phyloP scores from a whole-genome alignment of 2,113 vertebrate species.

The Equus przewalskii region DNA sequence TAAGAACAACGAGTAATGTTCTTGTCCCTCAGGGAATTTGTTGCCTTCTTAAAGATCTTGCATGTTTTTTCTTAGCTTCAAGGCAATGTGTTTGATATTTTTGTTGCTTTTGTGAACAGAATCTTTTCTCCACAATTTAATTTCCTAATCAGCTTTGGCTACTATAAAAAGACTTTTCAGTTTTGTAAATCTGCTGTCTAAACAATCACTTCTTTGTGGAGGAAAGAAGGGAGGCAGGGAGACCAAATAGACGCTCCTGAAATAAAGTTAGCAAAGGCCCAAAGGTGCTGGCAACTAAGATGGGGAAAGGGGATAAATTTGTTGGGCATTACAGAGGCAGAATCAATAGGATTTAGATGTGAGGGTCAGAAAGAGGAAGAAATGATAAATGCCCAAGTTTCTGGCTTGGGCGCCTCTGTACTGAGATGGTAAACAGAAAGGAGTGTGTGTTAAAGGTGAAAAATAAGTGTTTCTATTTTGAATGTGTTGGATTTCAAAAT shows the following conservation, averaged over 20 bases:
- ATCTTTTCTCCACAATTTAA: not conserved
- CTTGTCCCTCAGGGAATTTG: not conserved
- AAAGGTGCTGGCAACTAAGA: not conserved
- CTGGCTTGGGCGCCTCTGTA: not conserved
- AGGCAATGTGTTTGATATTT: not conserved
- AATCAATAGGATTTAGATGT: not conserved
- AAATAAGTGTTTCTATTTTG: not conserved
- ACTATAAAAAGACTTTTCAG: not conserved
- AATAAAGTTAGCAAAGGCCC: not conserved
- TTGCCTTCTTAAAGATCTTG: not conserved
- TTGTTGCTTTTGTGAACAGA: not conserved
- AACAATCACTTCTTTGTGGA: not conserved
- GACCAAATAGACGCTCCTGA: not conserved
- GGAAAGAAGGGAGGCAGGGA: not conserved
- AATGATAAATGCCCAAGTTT: not conserved
- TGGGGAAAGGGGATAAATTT: accelerated
- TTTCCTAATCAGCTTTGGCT: not conserved
- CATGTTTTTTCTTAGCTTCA: not conserved
- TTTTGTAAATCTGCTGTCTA: not conserved
- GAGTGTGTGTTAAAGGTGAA: not conserved
- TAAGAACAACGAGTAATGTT: not conserved
- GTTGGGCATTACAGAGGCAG: not conserved
- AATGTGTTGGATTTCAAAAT: not conserved
- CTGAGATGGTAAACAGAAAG: not conserved
- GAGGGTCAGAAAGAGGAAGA: not conserved